Conservation (phyloP, 2,113 vertebrate genomes). For the Pedionomus torquatus region DNA sequence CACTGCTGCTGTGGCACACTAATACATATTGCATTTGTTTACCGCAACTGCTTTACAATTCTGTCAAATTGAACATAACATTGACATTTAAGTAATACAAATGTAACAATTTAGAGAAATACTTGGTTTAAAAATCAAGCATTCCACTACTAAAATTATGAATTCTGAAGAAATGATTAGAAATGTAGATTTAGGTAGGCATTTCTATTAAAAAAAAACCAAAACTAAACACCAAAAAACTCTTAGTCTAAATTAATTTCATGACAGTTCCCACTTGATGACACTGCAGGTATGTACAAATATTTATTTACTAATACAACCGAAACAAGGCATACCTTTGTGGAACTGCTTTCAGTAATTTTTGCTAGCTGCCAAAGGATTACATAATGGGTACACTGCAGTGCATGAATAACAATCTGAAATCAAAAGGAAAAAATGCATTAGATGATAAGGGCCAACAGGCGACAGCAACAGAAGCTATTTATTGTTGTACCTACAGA, state of each 20-base stretch:
- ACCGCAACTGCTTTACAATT: background rate
- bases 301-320: background rate
- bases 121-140: background rate
- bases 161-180: background rate
- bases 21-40: background rate
- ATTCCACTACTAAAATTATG: background rate
- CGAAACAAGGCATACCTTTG: slow-evolving; percentile 83
- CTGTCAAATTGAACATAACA: background rate
- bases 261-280: background rate
- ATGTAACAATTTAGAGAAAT: background rate
- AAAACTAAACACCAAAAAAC: too few species aligned
- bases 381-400: slow-evolving; percentile 98
- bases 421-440: slow-evolving; percentile 35
- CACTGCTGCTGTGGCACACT: background rate
- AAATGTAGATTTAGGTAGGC: background rate
- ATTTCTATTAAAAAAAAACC: background rate
- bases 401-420: slow-evolving; percentile 97
- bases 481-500: background rate
- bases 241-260: background rate
- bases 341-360: slow-evolving; percentile 91
- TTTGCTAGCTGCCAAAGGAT: slow-evolving; percentile 98
- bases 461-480: background rate
- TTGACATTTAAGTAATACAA: background rate
- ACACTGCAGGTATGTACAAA: background rate
- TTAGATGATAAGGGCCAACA: slow-evolving; percentile 13